Base-by-base conservation (phyloP, 2,888 invertebrate species). In the Melieria crassipennis region DNA sequence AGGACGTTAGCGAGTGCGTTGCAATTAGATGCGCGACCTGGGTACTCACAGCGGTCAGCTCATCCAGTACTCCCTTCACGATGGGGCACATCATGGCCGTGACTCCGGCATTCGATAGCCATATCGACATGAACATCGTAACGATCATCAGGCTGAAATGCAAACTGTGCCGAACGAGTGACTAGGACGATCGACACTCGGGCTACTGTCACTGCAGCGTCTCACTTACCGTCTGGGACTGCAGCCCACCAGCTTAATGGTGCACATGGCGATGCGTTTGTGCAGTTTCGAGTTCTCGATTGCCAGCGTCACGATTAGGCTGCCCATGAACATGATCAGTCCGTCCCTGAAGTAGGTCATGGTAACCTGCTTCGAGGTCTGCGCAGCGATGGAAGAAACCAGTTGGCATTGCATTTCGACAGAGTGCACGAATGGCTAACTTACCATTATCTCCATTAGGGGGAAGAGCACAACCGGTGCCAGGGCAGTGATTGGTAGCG, bases 1-100 rank as follows among this genome's bases (percentile, higher is more conserved):
- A 7, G 5, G 13, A 52, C 4, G 11, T n/a, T 52, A n/a, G 13
- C 13, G 5, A 52, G 9, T 4, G 52, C 13, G 3, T 3, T 2
- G 30, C 30, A 3, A 30, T 30, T 30, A 30, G 30, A 30, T 30
- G 30, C 30, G 2, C 30, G 30, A 30, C 30, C 30, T 30, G 30
- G 30, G 30, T 71, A 82, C 87, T 87, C 82, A 91, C 92, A 86
- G 90, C 88, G 87, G 93, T 91, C 42, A 95, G 86, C 74, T 95
- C 93, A 78, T 91, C 90, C 5, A 95, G 86, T 3, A 95, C 93
- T 7, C 94, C 94, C 75, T 92, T 91, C 10, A 94, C 48, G 72
- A 95, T 95, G 2, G 95, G 95, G 73, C 94, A 91, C 95, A 96
- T 95, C 93, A 96, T 94, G 1, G 95, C 94, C 0, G 94, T 92